Conservation (phyloP, 1,140 invertebrate genomes). For the Philaenus spumarius region DNA sequence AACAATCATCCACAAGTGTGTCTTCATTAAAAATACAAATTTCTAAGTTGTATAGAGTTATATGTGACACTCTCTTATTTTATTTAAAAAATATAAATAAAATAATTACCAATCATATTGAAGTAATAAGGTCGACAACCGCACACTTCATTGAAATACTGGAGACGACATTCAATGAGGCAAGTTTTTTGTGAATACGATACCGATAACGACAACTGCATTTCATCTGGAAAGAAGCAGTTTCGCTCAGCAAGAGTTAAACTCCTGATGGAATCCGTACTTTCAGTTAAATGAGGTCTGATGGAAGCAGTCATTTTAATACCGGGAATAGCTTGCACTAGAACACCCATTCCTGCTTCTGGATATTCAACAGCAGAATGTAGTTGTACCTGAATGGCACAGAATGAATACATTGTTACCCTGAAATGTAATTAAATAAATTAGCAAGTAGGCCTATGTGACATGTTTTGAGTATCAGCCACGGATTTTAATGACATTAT, state of each 20-base stretch:
- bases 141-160: slow-evolving; percentile 29
- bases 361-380: slow-evolving; percentile 30
- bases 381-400: slow-evolving; percentile 32
- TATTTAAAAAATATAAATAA: neutral
- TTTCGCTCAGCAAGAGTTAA: slow-evolving; percentile 20
- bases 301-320: slow-evolving; percentile 27
- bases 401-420: too few species aligned
- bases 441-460: too few species aligned
- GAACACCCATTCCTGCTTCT: slow-evolving; percentile 29
- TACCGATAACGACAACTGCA: slow-evolving; percentile 20
- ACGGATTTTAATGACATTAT: too few species aligned
- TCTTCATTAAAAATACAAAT: too few species aligned
- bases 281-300: slow-evolving; percentile 29
- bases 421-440: too few species aligned
- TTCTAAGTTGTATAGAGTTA: neutral
- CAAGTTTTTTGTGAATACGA: slow-evolving; percentile 31
- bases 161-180: slow-evolving; percentile 31
- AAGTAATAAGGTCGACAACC: slow-evolving; percentile 34
- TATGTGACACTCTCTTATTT: neutral
- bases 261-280: slow-evolving; percentile 26
- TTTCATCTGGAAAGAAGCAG: slow-evolving; percentile 32
- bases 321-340: slow-evolving; percentile 20
- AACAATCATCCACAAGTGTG: too few species aligned
- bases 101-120: slow-evolving; percentile 21
- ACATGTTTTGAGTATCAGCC: too few species aligned